These are phyloP conservation scores for Scaptomyza tumidula DNA, from an alignment of 2,888 invertebrate genomes.

Conservation along the genomic window DNA sequence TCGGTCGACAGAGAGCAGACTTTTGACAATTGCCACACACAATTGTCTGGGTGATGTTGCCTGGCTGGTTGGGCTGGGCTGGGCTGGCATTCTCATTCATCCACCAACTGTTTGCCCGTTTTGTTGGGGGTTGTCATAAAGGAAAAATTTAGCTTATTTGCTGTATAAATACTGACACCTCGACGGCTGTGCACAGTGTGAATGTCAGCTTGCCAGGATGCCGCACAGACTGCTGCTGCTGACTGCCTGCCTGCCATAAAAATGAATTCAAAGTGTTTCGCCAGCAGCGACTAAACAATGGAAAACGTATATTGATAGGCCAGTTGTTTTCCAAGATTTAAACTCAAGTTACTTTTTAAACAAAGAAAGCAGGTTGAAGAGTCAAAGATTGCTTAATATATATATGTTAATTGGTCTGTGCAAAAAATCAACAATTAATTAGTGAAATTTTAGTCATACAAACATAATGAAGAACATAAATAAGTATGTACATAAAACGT, in stretches of 20 bases:
- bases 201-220: constrained; percentile 30
- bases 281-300: constrained; percentile 47
- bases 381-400: constrained; percentile 5
- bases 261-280: constrained; percentile 39
- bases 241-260: constrained; percentile 53
- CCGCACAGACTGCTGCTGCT: constrained; percentile 27
- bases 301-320: constrained; percentile 31
- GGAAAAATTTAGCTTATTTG: constrained; percentile 74
- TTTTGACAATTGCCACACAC: constrained; percentile 83
- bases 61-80: constrained; percentile 24
- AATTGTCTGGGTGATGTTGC: constrained; percentile 70
- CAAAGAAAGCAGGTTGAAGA: constrained; percentile 8
- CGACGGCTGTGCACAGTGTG: constrained; percentile 38
- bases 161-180: constrained; percentile 76
- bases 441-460: constrained; percentile 35
- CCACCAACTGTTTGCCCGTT: constrained; percentile 48
- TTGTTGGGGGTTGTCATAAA: constrained; percentile 66
- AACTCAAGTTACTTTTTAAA: constrained; percentile 29
- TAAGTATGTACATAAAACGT: too few relatives aligned
- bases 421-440: constrained; percentile 60
- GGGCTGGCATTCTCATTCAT: constrained; percentile 40
- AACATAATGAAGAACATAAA: constrained; percentile 53
- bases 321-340: constrained; percentile 1
- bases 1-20: constrained; percentile 48
- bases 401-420: background rate